Base-by-base conservation (phyloP, 2,113 vertebrate genomes). In the Onychostoma macrolepis region DNA sequence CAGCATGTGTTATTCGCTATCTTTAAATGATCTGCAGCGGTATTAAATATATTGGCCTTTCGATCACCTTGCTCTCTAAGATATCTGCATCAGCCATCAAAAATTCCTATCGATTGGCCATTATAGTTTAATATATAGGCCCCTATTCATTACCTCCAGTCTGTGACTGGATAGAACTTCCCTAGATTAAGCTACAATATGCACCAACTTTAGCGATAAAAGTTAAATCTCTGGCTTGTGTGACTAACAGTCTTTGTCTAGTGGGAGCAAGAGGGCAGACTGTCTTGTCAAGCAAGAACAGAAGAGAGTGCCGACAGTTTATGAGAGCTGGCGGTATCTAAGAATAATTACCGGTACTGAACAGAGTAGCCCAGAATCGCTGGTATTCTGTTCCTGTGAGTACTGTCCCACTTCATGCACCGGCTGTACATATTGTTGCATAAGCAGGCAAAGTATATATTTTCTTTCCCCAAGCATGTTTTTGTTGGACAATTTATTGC, bases 401-500 rank as follows among this genome's bases (percentile, higher is more conserved):
- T 48, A 76, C 41, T 1, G 41, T 76, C 41, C 41, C 74, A 76
- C 74, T 33, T 79, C 6, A 9, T 79, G 30, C 8, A 79, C 76
- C 28, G 24, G 48, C 76, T 79, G 45, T 56, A 53, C 45, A 56
- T 79, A 24, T 38, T 80, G 50, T 58, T 61, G 28, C 36, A 6
- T 38, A 80, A 63, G 53, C 36, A 61, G 33, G 7, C 21, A 26
- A 61, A 41, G 28, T 61, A n/a, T 80, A 63, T 63, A 10, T 38
- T 82, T 43, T 19, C 45, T 48, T 38, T 17, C 38, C 30, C 67
- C 19, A 71, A 48, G 43, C 67, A 74, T 38, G 48, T 74, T 36
- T 81, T 71, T 84, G 24, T 26, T 56, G 24, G 67, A 84, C 24
- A 63, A 80, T 38, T 41, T 61, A 61, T 61, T 69, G 28, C 85